These are phyloP conservation scores for Hedychridium roseum DNA, from an alignment of 2,888 invertebrate species.

Conservation along the genomic window DNA sequence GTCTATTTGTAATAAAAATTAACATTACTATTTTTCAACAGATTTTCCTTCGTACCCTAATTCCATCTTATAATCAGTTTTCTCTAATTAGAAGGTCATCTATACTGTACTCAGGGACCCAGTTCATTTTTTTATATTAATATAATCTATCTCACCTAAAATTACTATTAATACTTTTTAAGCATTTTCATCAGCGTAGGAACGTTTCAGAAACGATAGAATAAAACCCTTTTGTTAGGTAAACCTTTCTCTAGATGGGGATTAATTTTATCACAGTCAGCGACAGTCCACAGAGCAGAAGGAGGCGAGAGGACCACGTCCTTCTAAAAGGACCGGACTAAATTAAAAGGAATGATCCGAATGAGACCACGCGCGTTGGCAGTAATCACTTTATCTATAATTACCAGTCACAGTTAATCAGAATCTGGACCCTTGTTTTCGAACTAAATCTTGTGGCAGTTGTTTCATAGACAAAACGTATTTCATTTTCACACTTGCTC, in stretches of 20 bases:
- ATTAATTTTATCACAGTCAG: constrained; percentile 46
- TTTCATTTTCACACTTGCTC: too few species aligned
- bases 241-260: constrained; percentile 36
- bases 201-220: constrained; percentile 18
- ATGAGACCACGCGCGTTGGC: constrained; percentile 44
- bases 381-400: constrained; percentile 51
- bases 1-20: too few species aligned
- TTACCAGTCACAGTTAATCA: constrained; percentile 38
- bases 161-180: too few species aligned
- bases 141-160: too few species aligned
- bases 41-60: too few species aligned
- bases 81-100: too few species aligned
- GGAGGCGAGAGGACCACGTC: constrained; percentile 1
- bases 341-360: constrained; percentile 51
- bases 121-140: too few species aligned
- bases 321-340: constrained; percentile 38
- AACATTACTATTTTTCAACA: too few species aligned
- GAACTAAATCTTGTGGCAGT: constrained; percentile 32
- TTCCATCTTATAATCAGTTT: too few species aligned
- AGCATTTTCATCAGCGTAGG: too few species aligned
- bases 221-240: constrained; percentile 30
- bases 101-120: too few species aligned
- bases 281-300: constrained; percentile 11
- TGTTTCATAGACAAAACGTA: too few species aligned
- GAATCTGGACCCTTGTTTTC: constrained; percentile 40